Conservation (phyloP, 2,113 vertebrate genomes). For the Spea bombifrons region DNA sequence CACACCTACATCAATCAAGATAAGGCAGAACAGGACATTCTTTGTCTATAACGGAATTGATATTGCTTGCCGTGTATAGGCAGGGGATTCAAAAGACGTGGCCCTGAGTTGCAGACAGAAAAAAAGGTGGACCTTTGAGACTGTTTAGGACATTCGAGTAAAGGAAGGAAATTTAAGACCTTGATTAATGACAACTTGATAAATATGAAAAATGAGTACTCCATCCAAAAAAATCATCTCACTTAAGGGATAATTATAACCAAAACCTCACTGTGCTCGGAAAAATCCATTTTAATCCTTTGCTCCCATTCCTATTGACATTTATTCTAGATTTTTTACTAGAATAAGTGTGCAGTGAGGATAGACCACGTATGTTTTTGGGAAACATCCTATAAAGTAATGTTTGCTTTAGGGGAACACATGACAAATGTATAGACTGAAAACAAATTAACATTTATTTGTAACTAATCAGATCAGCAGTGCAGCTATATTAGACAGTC, state of each 20-base stretch:
- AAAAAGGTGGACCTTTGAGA: constrained; percentile 2
- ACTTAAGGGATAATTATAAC: background rate
- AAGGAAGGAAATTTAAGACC: constrained; percentile 28
- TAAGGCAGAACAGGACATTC: constrained; percentile 52
- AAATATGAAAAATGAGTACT: constrained; percentile 11
- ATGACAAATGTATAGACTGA: too few species aligned
- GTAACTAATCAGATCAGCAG: too few species aligned
- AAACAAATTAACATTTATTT: too few species aligned
- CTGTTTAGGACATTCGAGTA: constrained; percentile 1
- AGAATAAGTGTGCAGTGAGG: too few species aligned
- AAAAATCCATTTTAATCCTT: too few species aligned
- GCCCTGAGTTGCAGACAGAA: background rate
- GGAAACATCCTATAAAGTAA: too few species aligned
- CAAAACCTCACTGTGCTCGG: background rate
- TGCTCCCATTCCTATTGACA: too few species aligned
- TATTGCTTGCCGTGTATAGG: constrained; percentile 8
- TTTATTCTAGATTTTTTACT: too few species aligned
- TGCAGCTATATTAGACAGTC: too few species aligned
- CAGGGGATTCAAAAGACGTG: constrained; percentile 21
- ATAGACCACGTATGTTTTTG: too few species aligned
- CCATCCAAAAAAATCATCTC: background rate
- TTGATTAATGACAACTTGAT: constrained; percentile 13
- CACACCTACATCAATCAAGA: constrained; percentile 58
- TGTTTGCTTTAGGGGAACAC: too few species aligned
- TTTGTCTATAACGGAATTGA: constrained; percentile 22